A percentile compares a stretch with the other conserved stretches of the same genome.
phyloP scores from a whole-genome alignment of 2,113 vertebrate species.

The Lepus americanus region DNA sequence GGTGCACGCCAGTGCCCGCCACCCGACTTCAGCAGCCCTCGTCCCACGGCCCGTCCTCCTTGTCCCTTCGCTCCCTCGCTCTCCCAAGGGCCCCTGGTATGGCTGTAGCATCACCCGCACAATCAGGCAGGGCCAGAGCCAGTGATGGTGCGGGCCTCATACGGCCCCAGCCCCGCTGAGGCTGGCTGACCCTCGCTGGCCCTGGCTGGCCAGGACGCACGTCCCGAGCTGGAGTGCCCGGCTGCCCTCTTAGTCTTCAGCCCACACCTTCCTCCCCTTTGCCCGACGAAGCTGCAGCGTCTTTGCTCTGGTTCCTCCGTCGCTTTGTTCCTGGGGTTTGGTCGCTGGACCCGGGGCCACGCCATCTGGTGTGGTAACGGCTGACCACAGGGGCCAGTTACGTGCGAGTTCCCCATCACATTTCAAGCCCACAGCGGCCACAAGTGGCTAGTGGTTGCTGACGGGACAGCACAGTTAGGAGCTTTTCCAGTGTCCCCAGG shows the following conservation, averaged over 20 bases:
- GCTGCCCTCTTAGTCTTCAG: no score
- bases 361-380: neutral
- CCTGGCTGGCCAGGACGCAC: no score
- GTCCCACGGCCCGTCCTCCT: neutral
- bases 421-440: neutral
- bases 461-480: neutral
- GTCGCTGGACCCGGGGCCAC: neutral
- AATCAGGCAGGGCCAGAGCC: no score
- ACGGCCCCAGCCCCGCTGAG: no score
- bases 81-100: neutral
- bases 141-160: no score
- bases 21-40: no score
- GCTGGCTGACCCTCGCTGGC: no score
- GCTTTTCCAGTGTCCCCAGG: no score
- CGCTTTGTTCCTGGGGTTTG: neutral
- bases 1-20: fast-evolving
- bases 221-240: no score
- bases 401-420: neutral
- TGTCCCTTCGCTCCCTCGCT: fast-evolving
- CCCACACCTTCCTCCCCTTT: no score
- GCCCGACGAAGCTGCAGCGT: neutral
- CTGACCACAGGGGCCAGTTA: neutral
- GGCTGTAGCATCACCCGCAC: no score
- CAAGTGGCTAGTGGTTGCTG: neutral
- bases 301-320: neutral